Conservation (phyloP, 2,797 vertebrate species). For the Hypotaenidia philippensis region DNA sequence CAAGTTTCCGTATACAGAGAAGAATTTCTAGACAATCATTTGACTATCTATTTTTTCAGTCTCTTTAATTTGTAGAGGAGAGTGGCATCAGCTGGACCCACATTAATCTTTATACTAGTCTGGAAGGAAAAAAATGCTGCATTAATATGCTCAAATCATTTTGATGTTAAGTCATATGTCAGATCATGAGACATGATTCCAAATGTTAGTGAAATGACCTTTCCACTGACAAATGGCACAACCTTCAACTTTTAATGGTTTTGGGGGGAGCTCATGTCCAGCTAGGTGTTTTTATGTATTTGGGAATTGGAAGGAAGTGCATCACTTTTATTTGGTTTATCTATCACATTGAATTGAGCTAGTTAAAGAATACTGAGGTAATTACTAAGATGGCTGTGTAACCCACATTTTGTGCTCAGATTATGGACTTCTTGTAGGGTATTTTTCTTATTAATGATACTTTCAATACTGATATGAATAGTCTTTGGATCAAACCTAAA, state of each 20-base stretch:
- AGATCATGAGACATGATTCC: background rate
- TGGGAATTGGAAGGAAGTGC: background rate
- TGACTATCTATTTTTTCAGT: background rate
- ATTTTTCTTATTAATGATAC: background rate
- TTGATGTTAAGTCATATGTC: slow-evolving; percentile 23
- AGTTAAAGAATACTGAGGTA: background rate
- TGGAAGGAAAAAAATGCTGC: background rate
- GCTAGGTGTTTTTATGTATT: background rate
- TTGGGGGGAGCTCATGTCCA: background rate
- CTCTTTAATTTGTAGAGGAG: background rate
- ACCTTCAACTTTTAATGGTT: slow-evolving; percentile 1
- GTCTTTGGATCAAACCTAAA: background rate
- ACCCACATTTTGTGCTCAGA: background rate
- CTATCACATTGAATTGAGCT: background rate
- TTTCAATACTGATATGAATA: background rate
- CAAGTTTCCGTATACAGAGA: background rate
- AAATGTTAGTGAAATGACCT: slow-evolving; percentile 53
- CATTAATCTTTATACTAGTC: background rate
- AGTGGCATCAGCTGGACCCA: background rate
- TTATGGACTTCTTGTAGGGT: background rate
- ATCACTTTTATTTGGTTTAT: background rate
- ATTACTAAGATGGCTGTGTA: background rate
- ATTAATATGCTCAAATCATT: slow-evolving; percentile 6
- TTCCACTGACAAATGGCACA: slow-evolving; percentile 43
- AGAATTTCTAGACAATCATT: background rate